These are phyloP conservation scores for Bothrops alternatus DNA, from an alignment of 2,797 vertebrate species.

Conservation along the genomic window DNA sequence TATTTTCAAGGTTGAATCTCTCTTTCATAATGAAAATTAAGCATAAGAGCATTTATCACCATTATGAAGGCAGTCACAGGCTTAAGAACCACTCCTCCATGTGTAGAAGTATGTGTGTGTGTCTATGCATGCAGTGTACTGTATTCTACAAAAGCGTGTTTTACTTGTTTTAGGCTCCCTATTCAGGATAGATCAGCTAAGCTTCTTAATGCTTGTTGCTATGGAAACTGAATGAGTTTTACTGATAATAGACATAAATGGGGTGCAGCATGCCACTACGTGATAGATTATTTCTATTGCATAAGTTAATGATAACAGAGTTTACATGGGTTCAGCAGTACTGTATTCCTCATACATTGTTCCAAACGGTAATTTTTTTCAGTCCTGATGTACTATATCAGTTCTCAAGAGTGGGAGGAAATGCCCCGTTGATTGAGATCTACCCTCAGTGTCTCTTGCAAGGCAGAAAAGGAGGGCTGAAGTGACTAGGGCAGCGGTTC, in stretches of 20 bases:
- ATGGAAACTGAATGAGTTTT: constrained; percentile 76
- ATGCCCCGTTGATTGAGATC: neutral
- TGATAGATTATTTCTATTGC: constrained; percentile 67
- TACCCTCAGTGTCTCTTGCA: neutral
- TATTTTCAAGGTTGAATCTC: neutral
- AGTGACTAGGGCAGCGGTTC: no score
- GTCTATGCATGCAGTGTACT: neutral
- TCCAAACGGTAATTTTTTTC: neutral
- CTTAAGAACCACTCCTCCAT: neutral
- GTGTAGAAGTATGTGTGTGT: neutral
- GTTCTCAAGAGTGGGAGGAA: neutral
- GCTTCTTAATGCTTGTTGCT: constrained; percentile 72
- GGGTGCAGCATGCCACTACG: constrained; percentile 55
- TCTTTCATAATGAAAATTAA: neutral
- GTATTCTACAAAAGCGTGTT: constrained; percentile 18
- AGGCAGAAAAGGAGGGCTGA: neutral
- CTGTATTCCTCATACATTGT: neutral
- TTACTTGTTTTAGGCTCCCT: constrained; percentile 43
- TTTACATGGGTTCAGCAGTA: constrained; percentile 66
- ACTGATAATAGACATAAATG: constrained; percentile 66
- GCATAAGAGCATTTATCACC: neutral
- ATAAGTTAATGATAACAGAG: constrained; percentile 63
- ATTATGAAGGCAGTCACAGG: neutral
- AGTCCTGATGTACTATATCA: neutral
- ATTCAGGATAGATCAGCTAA: constrained; percentile 71